Evolutionary conservation across 1,140 invertebrate species (phyloP), one percentile per base, ranked within the genome.

Genomic region (Melitaea cinxia): DNA sequence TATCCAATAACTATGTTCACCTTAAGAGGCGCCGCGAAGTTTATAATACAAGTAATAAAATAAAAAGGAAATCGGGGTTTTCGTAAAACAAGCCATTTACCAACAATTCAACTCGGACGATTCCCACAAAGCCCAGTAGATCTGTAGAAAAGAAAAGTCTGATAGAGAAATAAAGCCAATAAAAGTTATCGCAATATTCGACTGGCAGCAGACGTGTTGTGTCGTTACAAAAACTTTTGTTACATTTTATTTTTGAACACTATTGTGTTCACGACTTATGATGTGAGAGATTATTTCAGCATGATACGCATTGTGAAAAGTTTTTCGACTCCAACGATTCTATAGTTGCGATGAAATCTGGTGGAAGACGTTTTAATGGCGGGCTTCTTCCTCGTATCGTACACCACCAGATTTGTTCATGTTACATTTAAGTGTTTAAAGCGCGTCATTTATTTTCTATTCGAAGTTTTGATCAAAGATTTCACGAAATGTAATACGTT

Each of bases 111-210:
- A 80, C 68, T 82, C 70, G 58, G 70, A 66, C 77, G 66, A 82
- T 85, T 72, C 75, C 74, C 68, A 60, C 63, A 58, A 72, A 73
- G 63, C 73, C 78, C 81, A 75, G 78, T 79, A 79, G 80, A 80
- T 83, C 69, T 77, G 78, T 73, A 74, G 73, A 80, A 75, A 84
- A 84, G 73, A 78, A 75, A 84, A 81, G 62, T 84, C 77, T 61
- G 68, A 77, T 82, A 75, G 73, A 75, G 72, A 68, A 69, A 78
- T 78, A 80, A 77, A 82, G 68, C 63, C 80, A 85, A 85, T 83
- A 85, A 85, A 85, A 83, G 71, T 85, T 81, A 71, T 71, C 78
- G 68, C 75, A 75, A 64, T 77, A 75, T 72, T 71, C 62, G 58
- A 77, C 72, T 74, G 53, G 73, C 68, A 42, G 60, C 73, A 64